Conservation (phyloP, 2,888 invertebrate species). For the Drosophila antonietae region DNA sequence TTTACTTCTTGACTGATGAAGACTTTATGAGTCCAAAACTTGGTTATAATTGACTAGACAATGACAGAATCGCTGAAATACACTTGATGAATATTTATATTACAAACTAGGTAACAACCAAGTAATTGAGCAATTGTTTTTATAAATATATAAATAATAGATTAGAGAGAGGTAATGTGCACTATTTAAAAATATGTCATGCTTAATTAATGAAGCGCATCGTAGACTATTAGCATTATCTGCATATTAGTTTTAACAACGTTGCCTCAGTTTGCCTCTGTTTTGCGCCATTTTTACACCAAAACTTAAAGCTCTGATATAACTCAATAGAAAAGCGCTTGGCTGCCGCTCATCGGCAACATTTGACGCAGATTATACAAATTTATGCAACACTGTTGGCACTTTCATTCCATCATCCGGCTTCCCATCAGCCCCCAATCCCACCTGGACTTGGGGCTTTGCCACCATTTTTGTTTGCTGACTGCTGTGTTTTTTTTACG, state of each 20-base stretch:
- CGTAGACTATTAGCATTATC: no score
- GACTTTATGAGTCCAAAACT: neutral
- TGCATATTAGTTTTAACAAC: no score
- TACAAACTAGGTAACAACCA: no score
- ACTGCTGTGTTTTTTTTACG: constrained; percentile 48
- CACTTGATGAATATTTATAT: no score
- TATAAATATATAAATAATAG: no score
- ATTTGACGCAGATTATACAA: constrained; percentile 70
- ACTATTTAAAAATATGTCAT: no score
- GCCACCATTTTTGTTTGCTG: constrained; percentile 52
- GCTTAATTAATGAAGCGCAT: no score
- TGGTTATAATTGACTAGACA: no score
- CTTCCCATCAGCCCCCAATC: neutral
- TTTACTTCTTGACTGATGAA: neutral
- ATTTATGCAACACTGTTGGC: constrained; percentile 75
- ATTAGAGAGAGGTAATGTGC: no score
- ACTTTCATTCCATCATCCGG: constrained; percentile 38
- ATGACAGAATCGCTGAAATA: no score
- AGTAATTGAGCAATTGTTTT: no score
- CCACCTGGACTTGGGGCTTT: constrained; percentile 2
- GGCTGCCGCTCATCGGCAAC: constrained; percentile 38
- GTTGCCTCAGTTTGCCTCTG: constrained; percentile 1
- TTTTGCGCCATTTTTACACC: constrained; percentile 12
- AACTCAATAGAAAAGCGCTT: constrained; percentile 65
- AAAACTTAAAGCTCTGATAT: constrained; percentile 63